Evolutionary conservation across 2,888 invertebrate genomes (phyloP).

Genomic region (Leptinotarsa rubiginosa): DNA sequence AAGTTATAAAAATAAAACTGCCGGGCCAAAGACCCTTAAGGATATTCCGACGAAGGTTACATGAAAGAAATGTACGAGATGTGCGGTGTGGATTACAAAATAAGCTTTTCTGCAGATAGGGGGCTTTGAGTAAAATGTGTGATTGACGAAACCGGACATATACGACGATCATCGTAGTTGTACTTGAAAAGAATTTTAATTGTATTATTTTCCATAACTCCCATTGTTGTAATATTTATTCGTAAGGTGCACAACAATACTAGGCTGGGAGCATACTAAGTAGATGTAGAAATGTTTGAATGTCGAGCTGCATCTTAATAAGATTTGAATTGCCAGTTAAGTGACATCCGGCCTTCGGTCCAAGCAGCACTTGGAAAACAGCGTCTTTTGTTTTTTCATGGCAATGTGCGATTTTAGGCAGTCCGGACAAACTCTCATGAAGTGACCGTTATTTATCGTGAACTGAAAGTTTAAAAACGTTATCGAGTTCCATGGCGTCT

Average conservation of each 20-base stretch:
- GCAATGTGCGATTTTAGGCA: slow-evolving; percentile 23
- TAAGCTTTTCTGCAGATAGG: slow-evolving; percentile 22
- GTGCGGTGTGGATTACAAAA: slow-evolving; percentile 28
- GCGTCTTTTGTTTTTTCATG: slow-evolving; percentile 31
- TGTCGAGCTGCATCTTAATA: slow-evolving; percentile 57
- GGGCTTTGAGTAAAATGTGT: slow-evolving; percentile 22
- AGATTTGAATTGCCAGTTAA: slow-evolving; percentile 59
- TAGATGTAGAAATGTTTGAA: slow-evolving; percentile 51
- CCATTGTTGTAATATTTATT: slow-evolving; percentile 58
- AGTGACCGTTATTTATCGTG: slow-evolving; percentile 1
- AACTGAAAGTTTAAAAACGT: neutral
- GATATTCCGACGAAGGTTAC: slow-evolving; percentile 8
- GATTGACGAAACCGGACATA: slow-evolving; percentile 43
- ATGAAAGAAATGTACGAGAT: slow-evolving; percentile 24
- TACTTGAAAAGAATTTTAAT: slow-evolving; percentile 47
- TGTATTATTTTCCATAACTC: slow-evolving; percentile 50
- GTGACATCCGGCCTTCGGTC: slow-evolving; percentile 56
- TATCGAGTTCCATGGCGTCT: neutral
- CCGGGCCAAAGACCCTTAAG: slow-evolving; percentile 10
- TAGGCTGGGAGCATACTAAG: slow-evolving; percentile 56
- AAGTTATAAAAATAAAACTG: neutral
- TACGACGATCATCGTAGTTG: slow-evolving; percentile 39
- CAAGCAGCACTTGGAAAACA: slow-evolving; percentile 44
- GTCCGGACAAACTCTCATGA: slow-evolving; percentile 1
- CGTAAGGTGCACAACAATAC: slow-evolving; percentile 55